These are phyloP conservation scores for Anolis sagrei DNA, from an alignment of 2,113 vertebrate species.

Conservation along the genomic window DNA sequence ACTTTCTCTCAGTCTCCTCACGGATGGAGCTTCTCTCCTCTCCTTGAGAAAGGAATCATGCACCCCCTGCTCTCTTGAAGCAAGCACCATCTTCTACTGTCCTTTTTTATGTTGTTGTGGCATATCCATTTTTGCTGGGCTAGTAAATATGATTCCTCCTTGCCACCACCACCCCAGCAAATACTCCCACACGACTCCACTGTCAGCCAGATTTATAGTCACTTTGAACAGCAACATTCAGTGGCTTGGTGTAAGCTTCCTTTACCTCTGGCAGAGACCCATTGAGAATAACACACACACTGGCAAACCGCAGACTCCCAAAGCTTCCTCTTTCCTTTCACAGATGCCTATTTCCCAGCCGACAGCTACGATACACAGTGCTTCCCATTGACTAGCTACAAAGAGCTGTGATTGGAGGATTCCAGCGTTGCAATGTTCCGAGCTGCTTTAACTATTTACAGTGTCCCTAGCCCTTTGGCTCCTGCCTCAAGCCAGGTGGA, in stretches of 20 bases:
- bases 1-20: background rate
- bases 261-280: constrained; percentile 33
- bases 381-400: constrained; percentile 42
- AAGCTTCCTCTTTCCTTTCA: background rate
- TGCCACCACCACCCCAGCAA: background rate
- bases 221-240: constrained; percentile 41
- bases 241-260: constrained; percentile 34
- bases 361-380: background rate
- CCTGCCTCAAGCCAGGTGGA: background rate
- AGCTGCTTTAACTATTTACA: constrained; percentile 8
- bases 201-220: background rate
- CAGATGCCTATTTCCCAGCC: constrained; percentile 20
- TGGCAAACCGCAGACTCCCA: background rate
- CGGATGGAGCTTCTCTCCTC: constrained; percentile 23
- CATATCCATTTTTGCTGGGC: constrained; percentile 38
- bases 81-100: constrained; percentile 46
- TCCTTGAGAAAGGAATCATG: constrained; percentile 6
- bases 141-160: background rate
- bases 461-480: background rate
- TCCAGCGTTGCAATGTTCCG: accelerated
- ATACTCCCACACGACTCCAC: background rate
- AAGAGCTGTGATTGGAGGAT: background rate
- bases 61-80: constrained; percentile 35
- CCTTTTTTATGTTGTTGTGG: background rate
- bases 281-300: constrained; percentile 18